These are phyloP conservation scores for Ramphastos sulfuratus DNA, from an alignment of 2,113 vertebrate genomes.

Conservation along the genomic window DNA sequence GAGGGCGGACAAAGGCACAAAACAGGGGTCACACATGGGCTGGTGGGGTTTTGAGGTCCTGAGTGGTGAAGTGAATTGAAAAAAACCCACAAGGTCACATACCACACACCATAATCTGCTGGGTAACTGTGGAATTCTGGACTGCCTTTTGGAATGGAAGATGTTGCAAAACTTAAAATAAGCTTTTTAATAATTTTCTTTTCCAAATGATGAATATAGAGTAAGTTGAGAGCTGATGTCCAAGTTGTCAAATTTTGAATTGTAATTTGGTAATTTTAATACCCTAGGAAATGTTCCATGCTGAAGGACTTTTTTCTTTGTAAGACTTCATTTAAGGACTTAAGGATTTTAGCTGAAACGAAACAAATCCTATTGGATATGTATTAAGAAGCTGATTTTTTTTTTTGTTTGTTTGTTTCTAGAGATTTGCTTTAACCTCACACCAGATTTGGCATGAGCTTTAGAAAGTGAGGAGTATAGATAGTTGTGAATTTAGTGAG, in stretches of 20 bases:
- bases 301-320: background rate
- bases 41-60: background rate
- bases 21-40: background rate
- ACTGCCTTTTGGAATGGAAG: rapidly evolving
- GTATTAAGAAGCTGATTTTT: background rate
- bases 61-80: background rate
- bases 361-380: background rate
- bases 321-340: background rate
- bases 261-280: background rate
- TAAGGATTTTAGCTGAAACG: background rate
- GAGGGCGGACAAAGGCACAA: background rate
- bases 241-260: background rate
- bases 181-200: background rate
- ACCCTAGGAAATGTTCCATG: background rate
- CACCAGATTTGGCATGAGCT: background rate
- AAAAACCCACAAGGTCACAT: rapidly evolving
- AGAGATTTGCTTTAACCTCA: background rate
- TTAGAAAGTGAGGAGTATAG: background rate
- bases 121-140: background rate
- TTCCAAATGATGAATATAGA: background rate
- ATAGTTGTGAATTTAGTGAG: background rate
- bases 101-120: background rate
- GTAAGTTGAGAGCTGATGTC: background rate
- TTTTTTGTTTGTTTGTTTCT: background rate
- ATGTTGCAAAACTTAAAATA: background rate